Base-by-base conservation (phyloP, 2,888 invertebrate genomes). In the Slavum lentiscoides region DNA sequence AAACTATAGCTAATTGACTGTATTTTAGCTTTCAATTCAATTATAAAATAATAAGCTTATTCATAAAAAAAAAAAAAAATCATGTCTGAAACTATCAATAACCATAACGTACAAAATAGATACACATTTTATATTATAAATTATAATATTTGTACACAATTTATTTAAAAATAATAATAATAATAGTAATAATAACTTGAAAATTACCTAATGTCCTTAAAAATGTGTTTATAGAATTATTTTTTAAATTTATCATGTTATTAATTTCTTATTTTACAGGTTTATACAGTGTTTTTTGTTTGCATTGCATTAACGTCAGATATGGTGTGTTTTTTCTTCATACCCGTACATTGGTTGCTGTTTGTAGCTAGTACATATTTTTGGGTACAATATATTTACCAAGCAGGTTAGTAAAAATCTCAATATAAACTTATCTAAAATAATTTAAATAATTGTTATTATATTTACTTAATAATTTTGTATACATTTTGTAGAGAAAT, bases 351-450 rank as follows among this genome's bases (percentile, higher is more conserved):
- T 88, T 97, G 97, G 93, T 90, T 97, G 87, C 96, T 98, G 88
- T 97, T 98, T 88, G 94, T 95, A 83, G 98, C 98, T 85, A 97
- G 97, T 88, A 97, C 97, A 86, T 98, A 98, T 88, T 97, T 98
- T 84, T 98, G 97, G 97, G 95, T 98, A 86, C 97, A 98, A 88
- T 97, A 96, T 88, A 95, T 97, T 84, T 98, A 97, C 97, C 95
- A 96, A 88, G 95, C 96, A 90, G 96, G 97, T 94, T 87, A 88
- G 84, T 84, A 17, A 74, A n/a, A 37, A 61, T 75, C 4, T 66
- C 6, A 39, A 55, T 23, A 1, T 23, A 81, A 11, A 72, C 68
- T 70, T 70, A 4, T 55, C 23, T 55, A 55, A 49, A 13, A 49
- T 13, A 49, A 49, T 58, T 9, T 4, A 4, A 5, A 43, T 43